A percentile compares a stretch with the other conserved stretches of the same genome.
Conservation (phyloP, 2,888 invertebrate genomes). For the Hypercompe scribonia region DNA sequence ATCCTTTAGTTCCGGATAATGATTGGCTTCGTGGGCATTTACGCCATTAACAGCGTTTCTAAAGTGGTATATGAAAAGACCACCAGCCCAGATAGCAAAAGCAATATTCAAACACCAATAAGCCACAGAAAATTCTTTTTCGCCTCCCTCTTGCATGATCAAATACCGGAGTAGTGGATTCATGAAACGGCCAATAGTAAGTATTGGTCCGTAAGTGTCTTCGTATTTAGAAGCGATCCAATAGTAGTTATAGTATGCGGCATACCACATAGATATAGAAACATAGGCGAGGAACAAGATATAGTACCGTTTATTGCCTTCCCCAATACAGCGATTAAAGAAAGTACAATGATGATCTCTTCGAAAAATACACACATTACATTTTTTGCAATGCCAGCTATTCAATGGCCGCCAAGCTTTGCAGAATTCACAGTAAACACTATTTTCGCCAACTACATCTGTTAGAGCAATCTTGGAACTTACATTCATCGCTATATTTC, state of each 20-base stretch:
- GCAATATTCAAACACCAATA: conserved; percentile 60
- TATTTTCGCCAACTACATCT: conserved; percentile 41
- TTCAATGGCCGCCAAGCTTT: conserved; percentile 88
- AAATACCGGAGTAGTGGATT: conserved; percentile 60
- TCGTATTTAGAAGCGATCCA: conserved; percentile 84
- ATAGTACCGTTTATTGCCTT: conserved; percentile 93
- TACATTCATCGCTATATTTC: conserved; percentile 69
- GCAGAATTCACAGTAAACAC: conserved; percentile 90
- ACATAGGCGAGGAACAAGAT: conserved; percentile 90
- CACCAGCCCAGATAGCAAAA: conserved; percentile 59
- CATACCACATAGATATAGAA: conserved; percentile 89
- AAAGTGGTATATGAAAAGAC: conserved; percentile 67
- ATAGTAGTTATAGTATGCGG: conserved; percentile 88
- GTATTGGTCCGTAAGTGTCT: conserved; percentile 46
- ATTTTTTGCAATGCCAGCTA: conserved; percentile 94
- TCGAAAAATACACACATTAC: conserved; percentile 92
- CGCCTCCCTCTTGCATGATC: conserved; percentile 51
- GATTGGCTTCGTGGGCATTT: conserved; percentile 74
- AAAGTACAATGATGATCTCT: conserved; percentile 95
- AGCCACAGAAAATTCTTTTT: conserved; percentile 61
- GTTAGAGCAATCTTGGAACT: conserved; percentile 59
- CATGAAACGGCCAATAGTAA: conserved; percentile 56
- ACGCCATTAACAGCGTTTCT: conserved; percentile 83
- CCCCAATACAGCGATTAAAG: conserved; percentile 93
- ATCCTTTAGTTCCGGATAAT: conserved; percentile 80